phyloP scores from a whole-genome alignment of 2,888 invertebrate species.

The Drosophila subsilvestris region DNA sequence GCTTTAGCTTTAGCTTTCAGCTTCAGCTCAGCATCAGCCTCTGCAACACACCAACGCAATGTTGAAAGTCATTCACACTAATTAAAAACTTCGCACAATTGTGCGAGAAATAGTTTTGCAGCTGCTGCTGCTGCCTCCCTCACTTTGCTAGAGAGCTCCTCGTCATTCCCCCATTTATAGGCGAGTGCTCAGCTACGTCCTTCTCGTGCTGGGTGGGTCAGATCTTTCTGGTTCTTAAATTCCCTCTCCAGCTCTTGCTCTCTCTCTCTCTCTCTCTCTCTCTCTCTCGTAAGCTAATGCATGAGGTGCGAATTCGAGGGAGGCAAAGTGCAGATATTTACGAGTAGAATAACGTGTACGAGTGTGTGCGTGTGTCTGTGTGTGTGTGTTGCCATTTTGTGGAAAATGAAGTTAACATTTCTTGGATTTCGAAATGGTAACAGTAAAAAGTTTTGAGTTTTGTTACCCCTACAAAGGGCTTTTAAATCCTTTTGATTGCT shows the following conservation, averaged over 20 bases:
- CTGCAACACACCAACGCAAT: conserved; percentile 57
- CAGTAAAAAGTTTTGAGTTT: conserved; percentile 26
- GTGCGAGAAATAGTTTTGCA: conserved; percentile 77
- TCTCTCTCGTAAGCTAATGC: conserved; percentile 21
- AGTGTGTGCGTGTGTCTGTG: not conserved
- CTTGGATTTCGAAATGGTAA: conserved; percentile 14
- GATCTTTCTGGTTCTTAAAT: conserved; percentile 42
- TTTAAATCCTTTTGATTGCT: not conserved
- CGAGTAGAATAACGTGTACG: not conserved
- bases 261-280: not conserved
- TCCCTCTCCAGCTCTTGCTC: not conserved
- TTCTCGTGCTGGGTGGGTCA: conserved; percentile 27
- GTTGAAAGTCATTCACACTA: conserved; percentile 81
- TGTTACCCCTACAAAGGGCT: not conserved
- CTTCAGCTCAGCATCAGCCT: not conserved
- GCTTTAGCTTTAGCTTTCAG: conserved; percentile 18
- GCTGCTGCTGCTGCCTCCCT: conserved; percentile 61
- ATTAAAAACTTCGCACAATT: conserved; percentile 82
- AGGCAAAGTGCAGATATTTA: not conserved
- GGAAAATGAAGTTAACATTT: conserved; percentile 30
- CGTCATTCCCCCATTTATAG: conserved; percentile 1
- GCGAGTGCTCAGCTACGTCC: not conserved
- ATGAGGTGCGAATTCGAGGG: conserved; percentile 21
- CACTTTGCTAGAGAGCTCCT: not conserved
- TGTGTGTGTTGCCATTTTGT: conserved; percentile 10